Evolutionary conservation across 92 coral and sea anemone genomes (phyloP).

Genomic region (Metridium senile): DNA sequence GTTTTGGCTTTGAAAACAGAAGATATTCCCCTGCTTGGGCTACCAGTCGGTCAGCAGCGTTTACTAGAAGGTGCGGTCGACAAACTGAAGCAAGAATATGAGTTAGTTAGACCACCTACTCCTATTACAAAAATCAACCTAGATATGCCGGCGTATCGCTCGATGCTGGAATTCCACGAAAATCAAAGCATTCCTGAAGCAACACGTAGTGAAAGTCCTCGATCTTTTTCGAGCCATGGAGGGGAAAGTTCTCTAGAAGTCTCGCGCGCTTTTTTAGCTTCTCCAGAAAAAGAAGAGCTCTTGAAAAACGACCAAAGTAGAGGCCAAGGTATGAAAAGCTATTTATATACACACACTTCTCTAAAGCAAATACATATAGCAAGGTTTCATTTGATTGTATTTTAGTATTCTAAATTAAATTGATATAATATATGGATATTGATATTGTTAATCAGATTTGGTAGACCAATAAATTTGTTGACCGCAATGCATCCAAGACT

Average conservation of each 20-base stretch:
- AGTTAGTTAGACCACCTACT: slow-evolving; percentile 83
- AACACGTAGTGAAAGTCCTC: slow-evolving; percentile 24
- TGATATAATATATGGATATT: not conserved
- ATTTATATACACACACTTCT: not conserved
- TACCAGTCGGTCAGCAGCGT: slow-evolving; percentile 94
- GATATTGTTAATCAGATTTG: not conserved
- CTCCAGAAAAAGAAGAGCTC: slow-evolving; percentile 34
- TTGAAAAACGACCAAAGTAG: slow-evolving; percentile 13
- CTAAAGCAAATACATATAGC: no score
- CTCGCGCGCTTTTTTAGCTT: slow-evolving; percentile 22
- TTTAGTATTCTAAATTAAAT: not conserved
- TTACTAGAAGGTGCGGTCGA: slow-evolving; percentile 93
- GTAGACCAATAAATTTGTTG: not conserved
- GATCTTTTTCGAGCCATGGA: slow-evolving; percentile 41
- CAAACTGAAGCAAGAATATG: slow-evolving; percentile 88
- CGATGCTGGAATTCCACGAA: slow-evolving; percentile 71
- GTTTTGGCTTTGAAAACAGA: slow-evolving; percentile 79
- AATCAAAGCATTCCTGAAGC: slow-evolving; percentile 33
- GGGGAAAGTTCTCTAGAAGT: slow-evolving; percentile 36
- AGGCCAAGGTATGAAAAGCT: not conserved
- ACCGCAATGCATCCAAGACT: not conserved
- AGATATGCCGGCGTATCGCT: slow-evolving; percentile 86
- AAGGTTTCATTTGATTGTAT: no score
- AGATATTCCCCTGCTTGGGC: slow-evolving; percentile 72
- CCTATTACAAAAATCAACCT: slow-evolving; percentile 83